phyloP scores from a whole-genome alignment of 2,888 invertebrate genomes.

The Cataglyphis livida region DNA sequence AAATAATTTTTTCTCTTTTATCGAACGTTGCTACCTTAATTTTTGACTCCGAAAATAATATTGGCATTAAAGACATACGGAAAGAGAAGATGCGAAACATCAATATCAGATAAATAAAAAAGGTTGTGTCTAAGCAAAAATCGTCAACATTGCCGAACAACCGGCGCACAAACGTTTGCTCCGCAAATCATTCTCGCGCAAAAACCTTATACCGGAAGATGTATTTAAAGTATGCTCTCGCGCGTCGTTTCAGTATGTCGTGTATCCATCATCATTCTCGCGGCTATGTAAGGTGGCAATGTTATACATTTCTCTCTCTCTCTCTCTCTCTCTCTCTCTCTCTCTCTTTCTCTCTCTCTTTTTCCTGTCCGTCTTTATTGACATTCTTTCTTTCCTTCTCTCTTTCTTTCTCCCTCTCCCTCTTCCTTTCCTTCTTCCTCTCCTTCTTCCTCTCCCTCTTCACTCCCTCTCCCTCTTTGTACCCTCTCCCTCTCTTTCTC shows the following conservation, averaged over 20 bases:
- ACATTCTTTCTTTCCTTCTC: background rate
- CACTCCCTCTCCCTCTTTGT: background rate
- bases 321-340: background rate
- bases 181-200: slow-evolving; percentile 27
- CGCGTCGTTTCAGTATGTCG: slow-evolving; percentile 3
- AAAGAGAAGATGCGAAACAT: background rate
- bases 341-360: background rate
- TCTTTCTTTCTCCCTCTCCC: background rate
- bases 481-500: background rate
- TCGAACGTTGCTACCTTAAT: background rate
- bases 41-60: background rate
- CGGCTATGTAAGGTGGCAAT: slow-evolving; percentile 70
- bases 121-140: background rate
- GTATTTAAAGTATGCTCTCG: slow-evolving; percentile 33
- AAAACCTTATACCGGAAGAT: slow-evolving; percentile 39
- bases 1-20: background rate
- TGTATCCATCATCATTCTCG: slow-evolving; percentile 65
- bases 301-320: slow-evolving; percentile 48
- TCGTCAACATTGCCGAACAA: background rate
- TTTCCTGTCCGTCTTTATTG: background rate
- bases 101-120: background rate
- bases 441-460: background rate
- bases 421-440: background rate
- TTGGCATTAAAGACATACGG: background rate
- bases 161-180: background rate